These are phyloP conservation scores for Phrynocephalus versicolor DNA, from an alignment of 2,113 vertebrate species.

Conservation along the genomic window DNA sequence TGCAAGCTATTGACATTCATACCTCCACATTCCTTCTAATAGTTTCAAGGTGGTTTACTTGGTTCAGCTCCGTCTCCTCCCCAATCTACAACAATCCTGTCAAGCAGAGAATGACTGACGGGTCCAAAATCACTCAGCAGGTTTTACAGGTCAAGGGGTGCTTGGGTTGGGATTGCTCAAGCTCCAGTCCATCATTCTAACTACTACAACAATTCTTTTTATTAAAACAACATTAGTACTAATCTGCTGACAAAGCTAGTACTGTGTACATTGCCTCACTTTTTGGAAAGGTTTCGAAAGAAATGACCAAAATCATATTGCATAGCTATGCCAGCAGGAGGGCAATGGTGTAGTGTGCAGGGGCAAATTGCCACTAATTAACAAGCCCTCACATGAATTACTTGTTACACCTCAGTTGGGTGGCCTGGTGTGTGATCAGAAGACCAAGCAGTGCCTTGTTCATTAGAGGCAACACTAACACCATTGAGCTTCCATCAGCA, in stretches of 20 bases:
- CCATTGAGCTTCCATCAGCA: no score
- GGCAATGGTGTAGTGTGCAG: no score
- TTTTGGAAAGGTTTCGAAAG: neutral
- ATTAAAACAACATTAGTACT: neutral
- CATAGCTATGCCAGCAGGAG: no score
- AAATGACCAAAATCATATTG: no score
- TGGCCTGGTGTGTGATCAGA: no score
- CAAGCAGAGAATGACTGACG: neutral
- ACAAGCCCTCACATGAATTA: no score
- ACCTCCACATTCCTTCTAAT: neutral
- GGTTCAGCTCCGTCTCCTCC: neutral
- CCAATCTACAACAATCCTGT: neutral
- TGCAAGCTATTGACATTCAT: neutral
- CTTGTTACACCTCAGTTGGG: no score
- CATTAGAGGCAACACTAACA: no score
- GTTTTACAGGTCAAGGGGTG: neutral
- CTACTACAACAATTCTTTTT: neutral
- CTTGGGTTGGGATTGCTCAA: neutral
- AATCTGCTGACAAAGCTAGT: neutral
- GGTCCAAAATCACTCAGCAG: neutral
- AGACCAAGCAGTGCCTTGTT: no score
- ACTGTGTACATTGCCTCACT: neutral
- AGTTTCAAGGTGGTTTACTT: neutral
- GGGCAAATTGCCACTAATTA: no score
- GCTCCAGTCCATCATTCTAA: neutral